Conservation (phyloP, 1,140 invertebrate genomes). For the Gerris buenoi region DNA sequence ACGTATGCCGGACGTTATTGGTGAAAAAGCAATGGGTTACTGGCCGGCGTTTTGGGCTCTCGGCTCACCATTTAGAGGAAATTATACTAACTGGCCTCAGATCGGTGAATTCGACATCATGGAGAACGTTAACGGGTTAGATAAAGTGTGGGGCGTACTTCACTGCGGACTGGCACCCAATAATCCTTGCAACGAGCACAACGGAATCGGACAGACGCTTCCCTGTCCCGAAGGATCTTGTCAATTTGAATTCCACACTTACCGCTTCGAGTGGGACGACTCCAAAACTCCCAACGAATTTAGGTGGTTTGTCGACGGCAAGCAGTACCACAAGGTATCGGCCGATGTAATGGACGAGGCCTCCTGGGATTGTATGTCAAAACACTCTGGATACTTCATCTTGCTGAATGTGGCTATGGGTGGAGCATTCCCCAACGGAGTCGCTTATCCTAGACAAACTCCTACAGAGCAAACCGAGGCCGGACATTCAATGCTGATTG, state of each 20-base stretch:
- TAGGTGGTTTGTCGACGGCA: not conserved
- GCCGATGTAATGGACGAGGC: not conserved
- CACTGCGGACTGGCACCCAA: not conserved
- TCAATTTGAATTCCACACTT: not conserved
- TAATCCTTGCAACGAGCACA: not conserved
- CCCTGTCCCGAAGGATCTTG: not conserved
- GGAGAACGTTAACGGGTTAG: not conserved
- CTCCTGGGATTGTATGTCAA: not conserved
- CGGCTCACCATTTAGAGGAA: not conserved
- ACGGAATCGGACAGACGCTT: not conserved
- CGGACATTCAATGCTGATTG: not conserved
- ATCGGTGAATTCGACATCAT: not conserved
- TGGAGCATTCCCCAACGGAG: not conserved
- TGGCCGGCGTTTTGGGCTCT: not conserved
- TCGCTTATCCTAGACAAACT: not conserved
- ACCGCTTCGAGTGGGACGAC: not conserved
- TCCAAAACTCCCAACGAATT: not conserved
- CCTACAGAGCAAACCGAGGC: not conserved
- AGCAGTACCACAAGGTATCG: not conserved
- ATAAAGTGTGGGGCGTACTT: not conserved
- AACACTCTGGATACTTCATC: not conserved
- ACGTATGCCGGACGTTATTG: not conserved
- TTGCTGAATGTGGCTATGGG: not conserved
- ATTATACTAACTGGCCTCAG: not conserved
- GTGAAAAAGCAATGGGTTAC: not conserved